Conservation (phyloP, 2,797 vertebrate genomes). For the Discoglossus pictus region DNA sequence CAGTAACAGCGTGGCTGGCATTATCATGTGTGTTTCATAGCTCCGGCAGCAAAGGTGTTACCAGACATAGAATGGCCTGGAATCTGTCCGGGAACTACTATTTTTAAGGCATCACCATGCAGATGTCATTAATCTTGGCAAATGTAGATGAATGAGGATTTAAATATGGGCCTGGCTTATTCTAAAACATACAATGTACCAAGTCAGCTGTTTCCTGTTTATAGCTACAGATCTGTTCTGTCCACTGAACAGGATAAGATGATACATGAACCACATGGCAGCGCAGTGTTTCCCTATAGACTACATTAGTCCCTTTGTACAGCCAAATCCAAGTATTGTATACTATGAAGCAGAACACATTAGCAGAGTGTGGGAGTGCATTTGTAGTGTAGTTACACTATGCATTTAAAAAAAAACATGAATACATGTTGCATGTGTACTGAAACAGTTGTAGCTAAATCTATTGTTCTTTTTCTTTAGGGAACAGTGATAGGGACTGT, state of each 20-base stretch:
- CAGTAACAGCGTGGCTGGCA: slow-evolving; percentile 34
- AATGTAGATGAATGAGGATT: slow-evolving; percentile 1
- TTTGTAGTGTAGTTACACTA: no score
- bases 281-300: no score
- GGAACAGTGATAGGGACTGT: no score
- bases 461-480: no score
- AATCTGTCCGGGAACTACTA: slow-evolving; percentile 29
- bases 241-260: slow-evolving; percentile 2
- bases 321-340: no score
- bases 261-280: slow-evolving; percentile 1
- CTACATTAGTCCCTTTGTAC: no score
- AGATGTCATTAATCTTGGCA: slow-evolving; percentile 17
- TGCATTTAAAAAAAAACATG: no score
- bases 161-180: slow-evolving; percentile 23
- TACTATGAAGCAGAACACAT: no score
- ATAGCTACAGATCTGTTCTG: slow-evolving; percentile 11
- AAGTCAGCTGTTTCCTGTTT: slow-evolving; percentile 41
- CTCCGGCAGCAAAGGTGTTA: slow-evolving; percentile 17
- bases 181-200: slow-evolving; percentile 14
- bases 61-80: slow-evolving; percentile 27
- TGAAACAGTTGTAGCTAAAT: no score
- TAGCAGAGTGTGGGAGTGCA: no score
- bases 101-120: slow-evolving; percentile 15
- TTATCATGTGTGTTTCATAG: slow-evolving; percentile 32
- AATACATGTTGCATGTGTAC: no score